Evolutionary conservation across 1,140 invertebrate species (phyloP).

Genomic region (Pectinophora gossypiella): DNA sequence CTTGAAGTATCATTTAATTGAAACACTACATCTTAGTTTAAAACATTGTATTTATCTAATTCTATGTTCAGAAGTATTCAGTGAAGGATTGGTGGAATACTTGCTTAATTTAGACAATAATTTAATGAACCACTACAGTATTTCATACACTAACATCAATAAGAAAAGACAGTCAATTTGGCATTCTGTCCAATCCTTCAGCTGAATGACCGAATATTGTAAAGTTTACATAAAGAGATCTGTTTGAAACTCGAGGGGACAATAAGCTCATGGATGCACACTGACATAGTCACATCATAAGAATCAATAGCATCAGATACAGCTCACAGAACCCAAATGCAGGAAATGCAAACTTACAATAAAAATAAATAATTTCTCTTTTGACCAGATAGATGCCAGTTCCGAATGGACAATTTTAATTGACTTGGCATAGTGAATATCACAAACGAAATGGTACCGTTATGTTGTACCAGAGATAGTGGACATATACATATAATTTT

Average conservation of each 20-base stretch:
- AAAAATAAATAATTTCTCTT: constrained; percentile 56
- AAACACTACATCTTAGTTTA: constrained; percentile 33
- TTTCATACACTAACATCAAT: constrained; percentile 21
- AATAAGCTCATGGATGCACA: constrained; percentile 42
- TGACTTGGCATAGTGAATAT: constrained; percentile 63
- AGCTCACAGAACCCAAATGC: constrained; percentile 49
- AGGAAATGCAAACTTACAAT: constrained; percentile 54
- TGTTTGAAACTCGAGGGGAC: constrained; percentile 49
- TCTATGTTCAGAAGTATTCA: constrained; percentile 51
- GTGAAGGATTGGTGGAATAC: constrained; percentile 48
- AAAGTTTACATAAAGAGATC: constrained; percentile 66
- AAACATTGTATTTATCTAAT: constrained; percentile 65
- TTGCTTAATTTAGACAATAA: constrained; percentile 13
- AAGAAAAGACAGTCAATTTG: constrained; percentile 15
- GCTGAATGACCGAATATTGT: constrained; percentile 40
- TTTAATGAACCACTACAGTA: constrained; percentile 24
- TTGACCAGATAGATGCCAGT: constrained; percentile 67
- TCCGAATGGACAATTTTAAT: constrained; percentile 65
- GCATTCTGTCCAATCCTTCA: constrained; percentile 45
- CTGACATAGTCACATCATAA: constrained; percentile 18
- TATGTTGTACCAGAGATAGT: constrained; percentile 33
- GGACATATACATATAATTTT: constrained; percentile 29
- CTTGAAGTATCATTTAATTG: neutral
- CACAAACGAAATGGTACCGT: constrained; percentile 57
- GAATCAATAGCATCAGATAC: constrained; percentile 28